These are phyloP conservation scores for Rhinogobio ventralis DNA, from an alignment of 2,797 vertebrate genomes.

Conservation along the genomic window DNA sequence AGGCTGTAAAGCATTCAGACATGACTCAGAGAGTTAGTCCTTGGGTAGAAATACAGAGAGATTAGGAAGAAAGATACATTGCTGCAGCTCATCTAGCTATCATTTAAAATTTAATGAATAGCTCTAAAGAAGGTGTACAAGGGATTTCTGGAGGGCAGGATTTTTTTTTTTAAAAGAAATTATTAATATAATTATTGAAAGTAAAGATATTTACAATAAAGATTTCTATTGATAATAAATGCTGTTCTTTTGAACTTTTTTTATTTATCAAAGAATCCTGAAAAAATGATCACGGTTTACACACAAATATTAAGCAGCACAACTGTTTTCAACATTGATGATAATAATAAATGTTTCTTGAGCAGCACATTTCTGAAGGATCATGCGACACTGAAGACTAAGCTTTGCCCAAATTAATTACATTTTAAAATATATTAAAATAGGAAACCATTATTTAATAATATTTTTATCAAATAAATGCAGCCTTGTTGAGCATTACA, in stretches of 20 bases:
- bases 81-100: background rate
- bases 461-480: too few relatives aligned
- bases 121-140: conserved; percentile 1
- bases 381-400: background rate
- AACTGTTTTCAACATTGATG: background rate
- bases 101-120: background rate
- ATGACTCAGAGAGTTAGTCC: conserved; percentile 25
- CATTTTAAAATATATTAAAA: background rate
- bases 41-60: conserved; percentile 29
- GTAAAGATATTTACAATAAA: background rate
- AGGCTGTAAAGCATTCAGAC: conserved; percentile 39
- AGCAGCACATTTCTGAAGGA: background rate
- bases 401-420: background rate
- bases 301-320: background rate
- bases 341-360: background rate
- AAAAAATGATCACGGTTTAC: background rate
- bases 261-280: background rate
- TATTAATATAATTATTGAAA: too few relatives aligned
- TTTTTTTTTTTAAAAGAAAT: too few relatives aligned
- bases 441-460: too few relatives aligned
- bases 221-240: background rate
- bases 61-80: background rate
- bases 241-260: background rate
- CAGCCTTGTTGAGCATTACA: background rate
- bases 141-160: background rate